A percentile compares a stretch with the other conserved stretches of the same genome.
These are phyloP conservation scores for Spodoptera picta DNA, from an alignment of 2,888 invertebrate species.

Conservation along the genomic window DNA sequence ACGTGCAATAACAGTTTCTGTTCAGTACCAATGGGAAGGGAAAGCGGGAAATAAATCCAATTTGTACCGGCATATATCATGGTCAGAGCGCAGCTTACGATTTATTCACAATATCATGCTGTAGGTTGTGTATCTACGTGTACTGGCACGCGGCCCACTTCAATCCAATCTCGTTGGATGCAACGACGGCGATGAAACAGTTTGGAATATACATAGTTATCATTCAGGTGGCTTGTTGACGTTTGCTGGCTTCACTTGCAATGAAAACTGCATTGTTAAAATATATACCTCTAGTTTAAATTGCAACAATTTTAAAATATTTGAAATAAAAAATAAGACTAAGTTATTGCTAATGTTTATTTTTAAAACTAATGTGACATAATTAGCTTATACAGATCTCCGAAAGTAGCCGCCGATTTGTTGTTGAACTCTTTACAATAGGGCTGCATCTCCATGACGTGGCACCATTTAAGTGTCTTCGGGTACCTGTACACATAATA, in stretches of 20 bases:
- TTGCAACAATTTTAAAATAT: too few relatives aligned
- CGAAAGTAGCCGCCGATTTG: conserved; percentile 47
- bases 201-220: conserved; percentile 51
- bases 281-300: too few relatives aligned
- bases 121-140: conserved; percentile 42
- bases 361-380: too few relatives aligned
- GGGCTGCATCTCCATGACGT: conserved; percentile 64
- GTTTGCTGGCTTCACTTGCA: too few relatives aligned
- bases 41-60: conserved; percentile 85
- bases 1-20: conserved; percentile 84
- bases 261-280: too few relatives aligned
- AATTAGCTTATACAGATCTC: conserved; percentile 24
- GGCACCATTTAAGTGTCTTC: conserved; percentile 70
- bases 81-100: conserved; percentile 79
- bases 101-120: conserved; percentile 79
- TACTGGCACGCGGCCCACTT: conserved; percentile 70
- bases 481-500: conserved; percentile 62
- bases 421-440: conserved; percentile 63
- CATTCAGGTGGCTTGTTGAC: conserved; percentile 25
- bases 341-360: too few relatives aligned
- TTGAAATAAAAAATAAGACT: too few relatives aligned
- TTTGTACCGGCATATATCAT: conserved; percentile 86
- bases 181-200: conserved; percentile 60
- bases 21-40: conserved; percentile 78
- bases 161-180: conserved; percentile 70